A percentile compares a stretch with the other conserved stretches of the same genome.
phyloP scores from a whole-genome alignment of 2,113 vertebrate genomes.

The Sceloporus undulatus region DNA sequence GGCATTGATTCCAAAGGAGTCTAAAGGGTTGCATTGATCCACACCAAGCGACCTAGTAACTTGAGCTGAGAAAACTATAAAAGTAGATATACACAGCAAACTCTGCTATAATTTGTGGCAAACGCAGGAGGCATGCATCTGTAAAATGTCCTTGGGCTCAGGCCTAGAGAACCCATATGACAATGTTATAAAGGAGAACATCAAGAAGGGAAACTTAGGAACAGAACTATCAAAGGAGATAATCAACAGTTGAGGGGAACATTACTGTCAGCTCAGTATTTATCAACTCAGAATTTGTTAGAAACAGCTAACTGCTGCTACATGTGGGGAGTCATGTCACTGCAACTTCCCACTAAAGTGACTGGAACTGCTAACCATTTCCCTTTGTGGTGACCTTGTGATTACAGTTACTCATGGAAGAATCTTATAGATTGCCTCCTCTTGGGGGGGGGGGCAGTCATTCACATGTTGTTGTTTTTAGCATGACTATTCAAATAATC shows the following conservation, averaged over 20 bases:
- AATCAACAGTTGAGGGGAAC: background rate
- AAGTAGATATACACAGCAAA: conserved; percentile 52
- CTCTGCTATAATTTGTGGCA: conserved; percentile 20
- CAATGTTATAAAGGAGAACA: background rate
- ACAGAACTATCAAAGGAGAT: background rate
- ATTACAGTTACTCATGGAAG: background rate
- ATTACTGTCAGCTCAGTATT: background rate
- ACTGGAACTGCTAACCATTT: background rate
- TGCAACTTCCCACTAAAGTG: background rate
- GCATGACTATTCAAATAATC: too few relatives aligned
- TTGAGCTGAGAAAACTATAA: conserved; percentile 59
- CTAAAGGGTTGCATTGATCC: conserved; percentile 58
- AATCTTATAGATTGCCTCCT: background rate
- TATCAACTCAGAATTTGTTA: background rate
- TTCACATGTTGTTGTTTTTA: too few relatives aligned
- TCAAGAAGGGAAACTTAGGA: background rate
- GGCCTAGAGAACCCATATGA: background rate
- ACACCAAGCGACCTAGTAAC: conserved; percentile 47
- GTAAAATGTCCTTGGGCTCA: background rate
- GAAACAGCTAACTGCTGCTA: background rate
- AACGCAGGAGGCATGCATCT: conserved; percentile 16
- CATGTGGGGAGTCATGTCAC: background rate
- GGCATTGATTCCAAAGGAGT: conserved; percentile 35
- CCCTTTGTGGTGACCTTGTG: background rate
- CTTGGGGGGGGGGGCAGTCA: too few relatives aligned